Evolutionary conservation across 2,797 vertebrate genomes (phyloP).

Genomic region (Heliangelus exortis): DNA sequence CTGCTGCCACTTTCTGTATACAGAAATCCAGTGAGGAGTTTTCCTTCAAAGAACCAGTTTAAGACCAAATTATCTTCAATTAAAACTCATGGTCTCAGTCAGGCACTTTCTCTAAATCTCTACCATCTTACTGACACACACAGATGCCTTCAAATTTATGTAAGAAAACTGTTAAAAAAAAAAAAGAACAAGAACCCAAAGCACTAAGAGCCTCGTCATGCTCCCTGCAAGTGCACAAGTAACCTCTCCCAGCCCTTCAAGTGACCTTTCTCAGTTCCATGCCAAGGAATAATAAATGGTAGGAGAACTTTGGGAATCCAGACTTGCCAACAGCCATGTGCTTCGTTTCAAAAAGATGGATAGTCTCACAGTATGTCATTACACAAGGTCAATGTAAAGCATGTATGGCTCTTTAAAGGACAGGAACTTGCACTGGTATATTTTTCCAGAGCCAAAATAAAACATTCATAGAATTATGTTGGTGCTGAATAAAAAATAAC

Average conservation of each 20-base stretch:
- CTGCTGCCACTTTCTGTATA: background rate
- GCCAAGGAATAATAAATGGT: background rate
- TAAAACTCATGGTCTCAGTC: background rate
- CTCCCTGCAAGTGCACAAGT: background rate
- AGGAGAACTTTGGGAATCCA: background rate
- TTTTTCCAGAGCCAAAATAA: background rate
- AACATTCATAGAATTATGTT: background rate
- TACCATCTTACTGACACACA: background rate
- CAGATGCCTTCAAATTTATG: background rate
- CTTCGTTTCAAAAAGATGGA: background rate
- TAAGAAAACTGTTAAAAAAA: background rate
- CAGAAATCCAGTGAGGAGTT: background rate
- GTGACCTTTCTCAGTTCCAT: background rate
- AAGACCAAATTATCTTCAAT: background rate
- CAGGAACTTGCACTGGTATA: background rate
- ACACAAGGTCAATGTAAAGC: background rate
- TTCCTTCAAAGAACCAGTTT: background rate
- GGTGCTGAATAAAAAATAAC: background rate
- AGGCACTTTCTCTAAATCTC: background rate
- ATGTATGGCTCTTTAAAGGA: background rate
- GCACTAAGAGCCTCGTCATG: background rate
- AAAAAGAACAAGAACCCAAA: background rate
- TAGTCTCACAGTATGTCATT: accelerated
- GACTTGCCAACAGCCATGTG: background rate
- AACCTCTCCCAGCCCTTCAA: background rate